phyloP scores from a whole-genome alignment of 1,140 invertebrate genomes.

The honey bee (Apis mellifera) region Amel_HAv3.1 CM009941.2:303501-304000 shows the following conservation, averaged over 20 bases:
- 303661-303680: slow-evolving; percentile 14
- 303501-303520: too few relatives aligned
- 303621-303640: slow-evolving; percentile 42
- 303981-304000: neutral
- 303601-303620: slow-evolving; percentile 39
- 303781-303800: too few relatives aligned
- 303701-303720: slow-evolving; percentile 7
- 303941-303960: neutral
- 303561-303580: slow-evolving; percentile 25
- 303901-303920: neutral
- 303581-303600: too few relatives aligned
- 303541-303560: neutral
- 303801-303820: neutral
- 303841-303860: neutral
- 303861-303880: neutral
- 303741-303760: too few relatives aligned
- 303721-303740: neutral
- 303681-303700: slow-evolving; percentile 25
- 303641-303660: slow-evolving; percentile 48
- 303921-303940: neutral
- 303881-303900: neutral
- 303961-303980: neutral
- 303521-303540: neutral
- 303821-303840: neutral
- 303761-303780: too few relatives aligned